phyloP scores from a whole-genome alignment of 2,797 vertebrate genomes.

The Sternarchorhynchus goeldii region DNA sequence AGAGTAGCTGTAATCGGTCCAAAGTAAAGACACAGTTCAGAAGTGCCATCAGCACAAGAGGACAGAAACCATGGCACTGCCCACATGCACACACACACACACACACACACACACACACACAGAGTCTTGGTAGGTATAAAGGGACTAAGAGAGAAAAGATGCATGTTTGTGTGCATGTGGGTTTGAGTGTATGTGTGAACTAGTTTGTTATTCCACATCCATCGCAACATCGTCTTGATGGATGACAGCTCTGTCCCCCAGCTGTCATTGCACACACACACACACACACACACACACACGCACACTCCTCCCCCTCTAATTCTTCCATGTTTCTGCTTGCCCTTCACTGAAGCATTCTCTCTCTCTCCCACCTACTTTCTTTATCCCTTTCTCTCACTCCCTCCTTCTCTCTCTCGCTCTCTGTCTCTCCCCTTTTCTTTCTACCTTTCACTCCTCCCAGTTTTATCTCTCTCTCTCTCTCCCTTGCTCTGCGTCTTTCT shows the following conservation, averaged over 20 bases:
- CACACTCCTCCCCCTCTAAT: slow-evolving; percentile 22
- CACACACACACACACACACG: slow-evolving; percentile 22
- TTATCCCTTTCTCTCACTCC: not conserved
- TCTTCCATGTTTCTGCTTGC: slow-evolving; percentile 37
- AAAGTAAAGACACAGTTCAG: slow-evolving; percentile 13
- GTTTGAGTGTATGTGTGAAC: slow-evolving; percentile 38
- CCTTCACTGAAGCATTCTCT: slow-evolving; percentile 46
- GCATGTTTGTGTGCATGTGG: slow-evolving; percentile 22
- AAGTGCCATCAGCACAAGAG: slow-evolving; percentile 20
- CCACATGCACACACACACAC: slow-evolving; percentile 6
- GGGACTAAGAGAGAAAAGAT: not conserved
- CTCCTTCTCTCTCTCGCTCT: not conserved
- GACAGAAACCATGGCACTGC: slow-evolving; percentile 17
- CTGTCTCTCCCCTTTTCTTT: not conserved
- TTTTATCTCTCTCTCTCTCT: slow-evolving; percentile 11
- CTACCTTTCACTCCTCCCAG: slow-evolving; percentile 5
- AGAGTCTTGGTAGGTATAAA: not conserved
- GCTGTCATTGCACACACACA: slow-evolving; percentile 48
- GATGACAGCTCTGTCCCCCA: slow-evolving; percentile 61
- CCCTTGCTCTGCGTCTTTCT: too few relatives aligned
- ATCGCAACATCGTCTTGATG: slow-evolving; percentile 63
- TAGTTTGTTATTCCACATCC: slow-evolving; percentile 63
- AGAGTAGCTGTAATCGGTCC: slow-evolving; percentile 11
- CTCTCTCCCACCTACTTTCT: slow-evolving; percentile 19
- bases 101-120: not conserved